Base-by-base conservation (phyloP, 1,140 invertebrate species). In the Patella vulgata region DNA sequence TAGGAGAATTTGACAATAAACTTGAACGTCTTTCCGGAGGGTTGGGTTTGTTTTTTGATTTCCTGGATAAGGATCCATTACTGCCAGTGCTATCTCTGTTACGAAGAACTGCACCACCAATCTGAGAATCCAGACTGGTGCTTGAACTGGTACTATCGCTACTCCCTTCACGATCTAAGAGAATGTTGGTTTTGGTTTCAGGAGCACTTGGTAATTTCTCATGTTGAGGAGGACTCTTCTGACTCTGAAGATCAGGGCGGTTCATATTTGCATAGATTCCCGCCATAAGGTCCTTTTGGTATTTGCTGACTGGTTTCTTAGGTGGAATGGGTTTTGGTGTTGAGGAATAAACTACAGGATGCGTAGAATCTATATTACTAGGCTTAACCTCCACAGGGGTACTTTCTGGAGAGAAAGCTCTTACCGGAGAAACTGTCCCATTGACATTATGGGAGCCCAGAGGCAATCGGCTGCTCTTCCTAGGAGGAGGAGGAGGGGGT, bases 401-500 rank as follows among this genome's bases (percentile, higher is more conserved):
- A 5, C 23, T 19, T 12, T 30, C 40, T n/a, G 31, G 40, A 17
- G 42, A 57, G n/a, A 47, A 33, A 28, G 52, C 21, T 14, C 36
- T n/a, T 9, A 54, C 52, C 6, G 52, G 52, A 36, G 52, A 54
- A 11, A 54, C 5, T 21, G 31, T 23, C 19, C 56, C 56, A 47
- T 31, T 46, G 21, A 36, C 6, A 25, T 23, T 19, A 11, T 33
- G 14, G 9, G 25, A 44, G 21, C 39, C 44, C 40, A 23, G 47
- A 40, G 27, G 44, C 27, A 39, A 39, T 27, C 44, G 57, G 54
- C 69, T 71, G 33, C 69, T 62, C 36, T 68, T 68, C 14, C 70
- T 33, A n/a, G 70, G 70, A n/a, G 70, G 70, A 17, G 70, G 70
- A 8, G 70, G 70, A 3, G 70, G 70, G 9, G 70, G 70, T 6